phyloP scores from a whole-genome alignment of 2,113 vertebrate species.

The Microcebus lehilahytsara region DNA sequence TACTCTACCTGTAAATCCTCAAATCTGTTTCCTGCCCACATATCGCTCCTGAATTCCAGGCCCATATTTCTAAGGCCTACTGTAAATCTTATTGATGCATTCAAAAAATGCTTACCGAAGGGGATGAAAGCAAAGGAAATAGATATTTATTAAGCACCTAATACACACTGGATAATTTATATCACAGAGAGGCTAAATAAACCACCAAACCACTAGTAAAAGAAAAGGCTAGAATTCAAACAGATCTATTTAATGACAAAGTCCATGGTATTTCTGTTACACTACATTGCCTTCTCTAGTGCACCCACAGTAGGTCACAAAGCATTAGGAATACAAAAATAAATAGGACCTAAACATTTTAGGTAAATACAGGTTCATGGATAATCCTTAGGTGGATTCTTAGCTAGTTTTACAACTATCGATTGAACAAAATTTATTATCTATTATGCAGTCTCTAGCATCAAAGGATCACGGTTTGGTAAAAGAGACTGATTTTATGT shows the following conservation, averaged over 20 bases:
- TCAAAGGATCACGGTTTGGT: background rate
- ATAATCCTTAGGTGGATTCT: background rate
- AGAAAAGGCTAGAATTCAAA: slow-evolving; percentile 21
- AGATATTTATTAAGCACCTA: background rate
- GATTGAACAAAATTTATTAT: slow-evolving; percentile 10
- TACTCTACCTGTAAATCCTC: background rate
- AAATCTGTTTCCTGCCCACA: background rate
- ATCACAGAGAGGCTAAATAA: background rate
- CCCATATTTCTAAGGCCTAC: background rate
- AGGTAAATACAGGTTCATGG: background rate
- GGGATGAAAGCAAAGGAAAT: background rate
- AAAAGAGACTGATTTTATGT: background rate
- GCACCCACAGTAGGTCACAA: background rate
- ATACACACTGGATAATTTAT: background rate
- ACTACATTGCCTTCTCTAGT: background rate
- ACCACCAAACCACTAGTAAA: background rate
- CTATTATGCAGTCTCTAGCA: background rate
- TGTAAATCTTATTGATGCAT: background rate
- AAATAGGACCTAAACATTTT: background rate
- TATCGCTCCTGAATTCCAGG: background rate
- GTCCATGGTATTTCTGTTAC: background rate
- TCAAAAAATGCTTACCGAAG: background rate
- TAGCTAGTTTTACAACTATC: background rate
- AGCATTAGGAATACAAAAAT: background rate
- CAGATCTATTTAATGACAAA: background rate